Percentiles rank a stretch among this genome's conserved stretches.
These are phyloP conservation scores for Torymus auratus DNA, from an alignment of 2,888 invertebrate species.

Conservation along the genomic window DNA sequence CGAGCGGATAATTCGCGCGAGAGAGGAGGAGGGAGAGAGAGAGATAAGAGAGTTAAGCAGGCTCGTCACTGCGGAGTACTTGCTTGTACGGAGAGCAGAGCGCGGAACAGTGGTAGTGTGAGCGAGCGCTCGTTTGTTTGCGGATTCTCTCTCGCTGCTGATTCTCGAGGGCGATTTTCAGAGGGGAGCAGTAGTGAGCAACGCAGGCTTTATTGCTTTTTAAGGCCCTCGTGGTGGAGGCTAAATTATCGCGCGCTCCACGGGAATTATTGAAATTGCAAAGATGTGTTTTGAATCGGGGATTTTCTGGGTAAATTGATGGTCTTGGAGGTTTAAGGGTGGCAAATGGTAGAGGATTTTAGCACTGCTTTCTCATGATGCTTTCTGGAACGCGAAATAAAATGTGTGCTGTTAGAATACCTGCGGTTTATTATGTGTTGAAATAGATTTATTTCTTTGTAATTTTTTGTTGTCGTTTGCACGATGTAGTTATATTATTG, in stretches of 20 bases:
- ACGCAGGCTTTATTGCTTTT: constrained; percentile 38
- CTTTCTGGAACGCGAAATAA: too few relatives aligned
- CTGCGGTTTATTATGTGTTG: too few relatives aligned
- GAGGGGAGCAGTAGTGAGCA: not conserved
- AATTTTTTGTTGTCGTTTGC: too few relatives aligned
- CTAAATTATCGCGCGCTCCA: constrained; percentile 38
- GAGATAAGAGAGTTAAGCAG: constrained; percentile 60
- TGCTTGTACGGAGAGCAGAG: constrained; percentile 3
- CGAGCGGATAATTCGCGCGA: constrained; percentile 57
- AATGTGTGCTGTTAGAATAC: too few relatives aligned
- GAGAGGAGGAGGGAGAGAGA: constrained; percentile 57
- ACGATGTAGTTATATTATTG: too few relatives aligned
- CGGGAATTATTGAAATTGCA: constrained; percentile 46
- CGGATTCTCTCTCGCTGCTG: constrained; percentile 34
- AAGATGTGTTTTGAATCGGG: not conserved
- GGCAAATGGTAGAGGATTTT: not conserved
- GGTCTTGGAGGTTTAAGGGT: not conserved
- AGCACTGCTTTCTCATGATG: too few relatives aligned
- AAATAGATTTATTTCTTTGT: too few relatives aligned
- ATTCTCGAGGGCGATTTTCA: constrained; percentile 48
- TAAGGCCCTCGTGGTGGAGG: constrained; percentile 33
- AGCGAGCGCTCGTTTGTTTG: not conserved
- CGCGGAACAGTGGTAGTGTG: constrained; percentile 37
- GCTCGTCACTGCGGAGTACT: constrained; percentile 46
- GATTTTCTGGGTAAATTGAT: not conserved